These are phyloP conservation scores for Pteropus rufus DNA, from an alignment of 2,797 vertebrate genomes.

Conservation along the genomic window DNA sequence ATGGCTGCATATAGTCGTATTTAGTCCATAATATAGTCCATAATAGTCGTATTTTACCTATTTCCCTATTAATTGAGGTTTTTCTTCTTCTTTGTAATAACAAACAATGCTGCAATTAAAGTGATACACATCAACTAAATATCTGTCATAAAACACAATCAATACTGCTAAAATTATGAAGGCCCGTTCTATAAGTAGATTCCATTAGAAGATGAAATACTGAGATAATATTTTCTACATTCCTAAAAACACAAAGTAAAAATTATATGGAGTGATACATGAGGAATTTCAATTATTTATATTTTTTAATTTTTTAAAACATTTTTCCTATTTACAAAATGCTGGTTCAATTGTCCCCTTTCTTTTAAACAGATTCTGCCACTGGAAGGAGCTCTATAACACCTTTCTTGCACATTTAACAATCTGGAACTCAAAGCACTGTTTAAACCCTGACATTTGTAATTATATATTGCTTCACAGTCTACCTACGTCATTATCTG, in stretches of 20 bases:
- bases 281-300: background rate
- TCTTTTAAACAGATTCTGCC: background rate
- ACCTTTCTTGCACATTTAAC: background rate
- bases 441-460: background rate
- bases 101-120: background rate
- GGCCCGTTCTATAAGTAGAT: background rate
- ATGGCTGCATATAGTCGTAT: background rate
- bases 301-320: background rate
- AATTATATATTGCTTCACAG: background rate
- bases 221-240: background rate
- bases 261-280: background rate
- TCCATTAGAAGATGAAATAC: conserved; percentile 8
- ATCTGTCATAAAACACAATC: background rate
- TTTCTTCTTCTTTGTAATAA: background rate
- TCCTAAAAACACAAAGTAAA: conserved; percentile 12
- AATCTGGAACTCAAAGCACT: background rate
- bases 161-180: background rate
- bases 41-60: background rate
- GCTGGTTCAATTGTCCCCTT: background rate
- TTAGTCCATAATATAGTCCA: background rate
- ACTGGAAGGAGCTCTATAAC: background rate
- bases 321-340: background rate
- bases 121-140: background rate
- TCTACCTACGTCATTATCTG: background rate
- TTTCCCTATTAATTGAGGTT: background rate